Conservation (phyloP, 2,113 vertebrate species). For the Carassius carassius region DNA sequence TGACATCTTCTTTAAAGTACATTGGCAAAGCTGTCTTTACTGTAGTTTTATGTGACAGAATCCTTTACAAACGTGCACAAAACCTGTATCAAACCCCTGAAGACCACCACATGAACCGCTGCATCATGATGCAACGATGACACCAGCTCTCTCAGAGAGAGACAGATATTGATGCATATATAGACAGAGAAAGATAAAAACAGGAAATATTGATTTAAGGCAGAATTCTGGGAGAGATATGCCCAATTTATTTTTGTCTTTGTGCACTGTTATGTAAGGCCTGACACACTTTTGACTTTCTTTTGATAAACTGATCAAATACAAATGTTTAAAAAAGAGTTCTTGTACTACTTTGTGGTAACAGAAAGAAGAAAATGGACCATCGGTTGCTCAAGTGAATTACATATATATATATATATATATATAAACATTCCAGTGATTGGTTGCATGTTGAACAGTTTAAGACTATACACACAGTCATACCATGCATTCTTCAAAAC, state of each 20-base stretch:
- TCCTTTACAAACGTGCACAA: slow-evolving; percentile 82
- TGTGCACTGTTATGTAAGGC: neutral
- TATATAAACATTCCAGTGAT: too few relatives aligned
- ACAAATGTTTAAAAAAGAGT: neutral
- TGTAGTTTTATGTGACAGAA: neutral
- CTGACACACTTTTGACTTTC: slow-evolving; percentile 24
- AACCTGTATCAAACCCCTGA: slow-evolving; percentile 90
- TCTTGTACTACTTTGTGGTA: neutral
- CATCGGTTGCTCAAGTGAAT: neutral
- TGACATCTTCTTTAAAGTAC: too few relatives aligned
- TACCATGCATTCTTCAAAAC: too few relatives aligned
- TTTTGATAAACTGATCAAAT: neutral
- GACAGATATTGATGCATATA: neutral
- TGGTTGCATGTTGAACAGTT: too few relatives aligned
- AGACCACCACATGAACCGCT: slow-evolving; percentile 79
- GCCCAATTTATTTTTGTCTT: neutral
- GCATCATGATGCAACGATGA: slow-evolving; percentile 77
- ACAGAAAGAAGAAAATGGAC: neutral
- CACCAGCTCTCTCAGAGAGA: slow-evolving; percentile 74
- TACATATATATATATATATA: too few relatives aligned
- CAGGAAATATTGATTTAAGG: neutral
- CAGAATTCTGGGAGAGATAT: neutral
- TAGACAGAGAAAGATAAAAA: too few relatives aligned
- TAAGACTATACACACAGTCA: too few relatives aligned
- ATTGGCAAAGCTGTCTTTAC: too few relatives aligned